Evolutionary conservation across 2,113 vertebrate species (phyloP).

Genomic region (Ictalurus furcatus): DNA sequence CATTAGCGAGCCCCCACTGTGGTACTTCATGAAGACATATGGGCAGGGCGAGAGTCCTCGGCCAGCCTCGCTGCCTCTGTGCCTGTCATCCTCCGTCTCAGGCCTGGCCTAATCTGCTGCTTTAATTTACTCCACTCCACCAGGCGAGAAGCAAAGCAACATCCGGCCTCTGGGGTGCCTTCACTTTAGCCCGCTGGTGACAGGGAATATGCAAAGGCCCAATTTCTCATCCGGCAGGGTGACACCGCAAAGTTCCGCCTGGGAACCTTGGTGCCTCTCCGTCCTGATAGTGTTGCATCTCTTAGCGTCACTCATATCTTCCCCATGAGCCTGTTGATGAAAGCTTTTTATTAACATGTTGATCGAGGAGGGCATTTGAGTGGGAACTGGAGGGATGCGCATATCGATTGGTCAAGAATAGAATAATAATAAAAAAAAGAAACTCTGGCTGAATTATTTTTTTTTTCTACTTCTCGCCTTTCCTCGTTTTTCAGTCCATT

Average conservation of each 20-base stretch:
- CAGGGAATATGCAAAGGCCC: constrained; percentile 92
- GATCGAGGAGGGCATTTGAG: constrained; percentile 71
- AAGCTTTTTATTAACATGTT: constrained; percentile 80
- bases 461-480: constrained; percentile 47
- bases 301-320: constrained; percentile 81
- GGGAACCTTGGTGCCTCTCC: constrained; percentile 73
- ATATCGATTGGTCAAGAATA: constrained; percentile 72
- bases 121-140: constrained; percentile 95
- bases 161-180: constrained; percentile 88
- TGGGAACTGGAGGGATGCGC: constrained; percentile 64
- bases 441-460: constrained; percentile 60
- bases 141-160: constrained; percentile 82
- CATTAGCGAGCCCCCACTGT: constrained; percentile 68
- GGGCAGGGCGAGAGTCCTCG: constrained; percentile 78
- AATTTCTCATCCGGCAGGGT: constrained; percentile 91
- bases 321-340: constrained; percentile 84
- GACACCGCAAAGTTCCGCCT: constrained; percentile 85
- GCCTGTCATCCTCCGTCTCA: constrained; percentile 90
- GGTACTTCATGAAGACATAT: constrained; percentile 83
- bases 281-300: constrained; percentile 69
- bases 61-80: constrained; percentile 75
- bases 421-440: background rate
- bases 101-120: constrained; percentile 85
- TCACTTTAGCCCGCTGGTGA: constrained; percentile 88
- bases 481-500: constrained; percentile 4